Percentiles rank a stretch among this genome's conserved stretches.
These are phyloP conservation scores for Anguilla anguilla DNA, from an alignment of 2,797 vertebrate species.

Conservation along the genomic window DNA sequence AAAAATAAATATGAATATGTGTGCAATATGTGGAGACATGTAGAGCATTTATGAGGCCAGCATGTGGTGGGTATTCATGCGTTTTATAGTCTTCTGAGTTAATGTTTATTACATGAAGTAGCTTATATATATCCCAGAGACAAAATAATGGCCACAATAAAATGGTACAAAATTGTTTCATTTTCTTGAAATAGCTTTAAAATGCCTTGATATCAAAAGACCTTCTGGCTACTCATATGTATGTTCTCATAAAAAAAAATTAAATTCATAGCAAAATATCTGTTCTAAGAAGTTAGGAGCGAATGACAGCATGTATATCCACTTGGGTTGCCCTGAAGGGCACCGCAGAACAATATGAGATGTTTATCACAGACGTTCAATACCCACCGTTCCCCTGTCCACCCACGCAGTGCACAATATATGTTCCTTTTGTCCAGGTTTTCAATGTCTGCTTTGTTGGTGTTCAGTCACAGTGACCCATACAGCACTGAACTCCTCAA, in stretches of 20 bases:
- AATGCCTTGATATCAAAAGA: slow-evolving; percentile 41
- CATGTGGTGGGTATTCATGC: background rate
- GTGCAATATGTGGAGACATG: background rate
- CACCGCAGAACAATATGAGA: background rate
- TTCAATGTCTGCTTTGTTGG: background rate
- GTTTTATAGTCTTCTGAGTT: background rate
- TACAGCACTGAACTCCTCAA: background rate
- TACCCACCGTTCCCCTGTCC: background rate
- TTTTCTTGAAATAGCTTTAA: slow-evolving; percentile 36
- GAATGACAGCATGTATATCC: background rate
- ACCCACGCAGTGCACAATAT: background rate
- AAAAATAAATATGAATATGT: slow-evolving; percentile 15
- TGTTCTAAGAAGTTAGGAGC: background rate
- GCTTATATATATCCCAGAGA: background rate
- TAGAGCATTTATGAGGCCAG: background rate
- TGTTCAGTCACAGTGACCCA: background rate
- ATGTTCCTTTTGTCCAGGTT: background rate
- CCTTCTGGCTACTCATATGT: slow-evolving; percentile 38
- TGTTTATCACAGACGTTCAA: background rate
- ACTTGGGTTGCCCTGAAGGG: background rate
- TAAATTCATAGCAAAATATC: background rate
- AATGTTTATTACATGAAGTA: slow-evolving; percentile 17
- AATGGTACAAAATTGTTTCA: slow-evolving; percentile 35
- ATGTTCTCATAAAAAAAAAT: slow-evolving; percentile 39
- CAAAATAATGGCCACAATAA: background rate